phyloP scores from a whole-genome alignment of 2,797 vertebrate species.

The Falco naumanni region DNA sequence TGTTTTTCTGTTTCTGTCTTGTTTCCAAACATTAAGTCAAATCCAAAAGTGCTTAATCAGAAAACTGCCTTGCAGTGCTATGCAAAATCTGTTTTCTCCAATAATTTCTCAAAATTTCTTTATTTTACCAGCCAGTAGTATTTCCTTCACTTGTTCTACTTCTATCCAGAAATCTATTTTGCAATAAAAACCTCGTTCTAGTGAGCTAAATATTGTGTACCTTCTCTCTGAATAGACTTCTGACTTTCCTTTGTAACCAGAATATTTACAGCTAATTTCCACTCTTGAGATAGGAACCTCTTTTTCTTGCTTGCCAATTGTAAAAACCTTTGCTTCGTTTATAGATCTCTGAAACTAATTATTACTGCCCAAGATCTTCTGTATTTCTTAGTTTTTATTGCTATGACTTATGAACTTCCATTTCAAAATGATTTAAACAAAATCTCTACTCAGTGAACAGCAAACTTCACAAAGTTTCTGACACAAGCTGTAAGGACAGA shows the following conservation, averaged over 20 bases:
- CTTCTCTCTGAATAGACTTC: neutral
- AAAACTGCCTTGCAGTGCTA: neutral
- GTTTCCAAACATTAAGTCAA: slow-evolving; percentile 44
- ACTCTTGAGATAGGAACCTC: neutral
- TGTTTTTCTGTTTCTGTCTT: neutral
- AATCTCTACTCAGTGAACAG: neutral
- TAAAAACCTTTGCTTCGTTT: neutral
- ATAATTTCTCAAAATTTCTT: slow-evolving; percentile 59
- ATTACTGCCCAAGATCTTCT: neutral
- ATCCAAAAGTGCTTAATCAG: slow-evolving; percentile 15
- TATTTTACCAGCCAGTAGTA: slow-evolving; percentile 47
- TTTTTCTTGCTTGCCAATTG: neutral
- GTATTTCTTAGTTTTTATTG: slow-evolving; percentile 18
- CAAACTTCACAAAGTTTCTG: neutral
- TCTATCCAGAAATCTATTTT: slow-evolving; percentile 55
- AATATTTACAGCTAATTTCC: slow-evolving; percentile 29
- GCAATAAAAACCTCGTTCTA: slow-evolving; percentile 44
- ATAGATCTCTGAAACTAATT: slow-evolving; percentile 22
- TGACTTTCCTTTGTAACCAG: neutral
- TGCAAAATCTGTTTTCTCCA: slow-evolving; percentile 44
- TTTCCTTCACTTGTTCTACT: slow-evolving; percentile 46
- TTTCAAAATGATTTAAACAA: neutral
- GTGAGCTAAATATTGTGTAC: neutral
- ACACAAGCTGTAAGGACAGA: neutral
- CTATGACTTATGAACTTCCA: neutral